These are phyloP conservation scores for Ctenomys sociabilis DNA, from an alignment of 2,113 vertebrate genomes.

Conservation along the genomic window DNA sequence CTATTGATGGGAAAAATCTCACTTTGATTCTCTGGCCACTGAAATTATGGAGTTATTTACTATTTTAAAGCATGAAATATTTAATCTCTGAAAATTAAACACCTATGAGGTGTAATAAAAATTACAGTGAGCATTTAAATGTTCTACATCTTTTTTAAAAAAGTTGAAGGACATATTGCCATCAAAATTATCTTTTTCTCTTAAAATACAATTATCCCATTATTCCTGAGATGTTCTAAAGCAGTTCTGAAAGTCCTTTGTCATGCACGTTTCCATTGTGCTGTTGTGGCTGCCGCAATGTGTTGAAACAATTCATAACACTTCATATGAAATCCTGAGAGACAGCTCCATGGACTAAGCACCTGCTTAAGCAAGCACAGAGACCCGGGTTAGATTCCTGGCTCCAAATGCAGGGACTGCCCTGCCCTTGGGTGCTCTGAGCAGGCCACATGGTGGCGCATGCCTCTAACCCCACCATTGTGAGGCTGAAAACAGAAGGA, in stretches of 20 bases:
- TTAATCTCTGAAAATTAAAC: conserved; percentile 37
- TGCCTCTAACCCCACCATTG: no score
- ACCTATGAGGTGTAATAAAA: background rate
- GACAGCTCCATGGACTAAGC: no score
- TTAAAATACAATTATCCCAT: background rate
- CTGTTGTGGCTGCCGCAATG: background rate
- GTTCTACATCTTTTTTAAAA: background rate
- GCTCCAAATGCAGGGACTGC: no score
- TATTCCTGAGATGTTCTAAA: background rate
- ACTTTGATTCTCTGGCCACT: conserved; percentile 52
- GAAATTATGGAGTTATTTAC: background rate
- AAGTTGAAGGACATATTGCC: background rate
- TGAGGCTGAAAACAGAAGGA: no score
- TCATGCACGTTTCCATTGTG: background rate
- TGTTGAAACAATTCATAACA: background rate
- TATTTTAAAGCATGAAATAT: background rate
- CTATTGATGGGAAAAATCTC: conserved; percentile 34
- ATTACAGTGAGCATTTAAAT: background rate
- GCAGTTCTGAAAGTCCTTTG: background rate
- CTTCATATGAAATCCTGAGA: no score
- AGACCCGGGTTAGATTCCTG: no score
- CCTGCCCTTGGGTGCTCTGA: no score
- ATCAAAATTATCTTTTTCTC: background rate
- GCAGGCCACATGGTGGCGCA: no score
- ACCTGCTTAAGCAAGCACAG: no score